phyloP scores from a whole-genome alignment of 1,140 invertebrate species.

The Heliconius hewitsoni region DNA sequence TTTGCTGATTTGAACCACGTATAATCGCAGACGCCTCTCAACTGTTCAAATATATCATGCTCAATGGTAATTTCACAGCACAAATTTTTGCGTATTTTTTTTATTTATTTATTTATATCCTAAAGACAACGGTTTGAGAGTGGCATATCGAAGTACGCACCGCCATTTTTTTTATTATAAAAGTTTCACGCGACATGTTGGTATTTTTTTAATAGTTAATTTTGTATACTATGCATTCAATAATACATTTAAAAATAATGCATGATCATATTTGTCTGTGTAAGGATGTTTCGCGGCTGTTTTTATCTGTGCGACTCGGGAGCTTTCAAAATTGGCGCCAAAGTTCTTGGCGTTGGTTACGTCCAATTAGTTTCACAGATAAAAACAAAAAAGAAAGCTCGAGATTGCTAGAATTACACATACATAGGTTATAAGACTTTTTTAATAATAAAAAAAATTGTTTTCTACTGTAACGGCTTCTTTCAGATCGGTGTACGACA shows the following conservation, averaged over 20 bases:
- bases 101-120: constrained; percentile 24
- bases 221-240: constrained; percentile 37
- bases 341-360: neutral
- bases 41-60: constrained; percentile 35
- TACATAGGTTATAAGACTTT: constrained; percentile 73
- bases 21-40: constrained; percentile 15
- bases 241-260: constrained; percentile 38
- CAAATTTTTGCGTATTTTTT: constrained; percentile 16
- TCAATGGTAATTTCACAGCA: constrained; percentile 29
- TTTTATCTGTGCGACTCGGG: constrained; percentile 49
- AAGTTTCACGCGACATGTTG: constrained; percentile 13
- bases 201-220: constrained; percentile 16
- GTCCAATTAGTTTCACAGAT: constrained; percentile 52
- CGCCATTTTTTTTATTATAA: constrained; percentile 24
- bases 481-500: constrained; percentile 71
- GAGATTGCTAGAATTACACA: constrained; percentile 74
- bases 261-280: constrained; percentile 67
- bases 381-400: constrained; percentile 58
- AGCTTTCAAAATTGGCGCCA: constrained; percentile 32
- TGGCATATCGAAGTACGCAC: constrained; percentile 41
- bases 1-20: neutral
- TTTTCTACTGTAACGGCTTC: constrained; percentile 78
- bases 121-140: constrained; percentile 23
- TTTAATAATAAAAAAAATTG: constrained; percentile 73
- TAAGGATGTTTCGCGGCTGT: constrained; percentile 54